These are phyloP conservation scores for Papilio polytes DNA, from an alignment of 1,140 invertebrate genomes.

Conservation along the genomic window DNA sequence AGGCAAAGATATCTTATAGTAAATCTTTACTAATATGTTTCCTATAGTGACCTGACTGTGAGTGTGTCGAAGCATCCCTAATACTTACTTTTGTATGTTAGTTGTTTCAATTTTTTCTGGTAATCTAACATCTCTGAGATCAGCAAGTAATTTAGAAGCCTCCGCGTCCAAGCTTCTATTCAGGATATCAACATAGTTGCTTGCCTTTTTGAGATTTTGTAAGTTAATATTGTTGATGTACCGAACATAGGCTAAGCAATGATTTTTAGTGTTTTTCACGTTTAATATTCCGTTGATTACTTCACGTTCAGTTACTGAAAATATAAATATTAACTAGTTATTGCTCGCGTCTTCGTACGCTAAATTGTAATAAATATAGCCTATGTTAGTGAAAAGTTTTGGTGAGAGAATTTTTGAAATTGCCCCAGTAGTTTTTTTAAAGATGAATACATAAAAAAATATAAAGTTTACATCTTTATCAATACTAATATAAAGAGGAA, in stretches of 20 bases:
- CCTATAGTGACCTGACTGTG: too few relatives aligned
- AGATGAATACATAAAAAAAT: too few relatives aligned
- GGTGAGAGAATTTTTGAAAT: too few relatives aligned
- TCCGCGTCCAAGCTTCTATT: constrained; percentile 97
- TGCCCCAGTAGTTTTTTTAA: too few relatives aligned
- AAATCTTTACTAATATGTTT: too few relatives aligned
- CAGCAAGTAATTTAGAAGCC: constrained; percentile 94
- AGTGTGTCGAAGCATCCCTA: background rate
- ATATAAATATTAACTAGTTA: constrained; percentile 11
- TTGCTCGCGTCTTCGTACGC: too few relatives aligned
- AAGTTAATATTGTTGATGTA: constrained; percentile 99
- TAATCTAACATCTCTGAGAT: constrained; percentile 94
- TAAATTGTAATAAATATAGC: too few relatives aligned
- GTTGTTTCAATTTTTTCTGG: constrained; percentile 94
- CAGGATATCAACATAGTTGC: constrained; percentile 97
- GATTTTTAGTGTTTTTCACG: constrained; percentile 97
- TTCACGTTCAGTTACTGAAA: constrained; percentile 97
- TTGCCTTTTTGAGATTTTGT: constrained; percentile 96
- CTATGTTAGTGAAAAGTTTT: too few relatives aligned
- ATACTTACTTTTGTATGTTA: constrained; percentile 92
- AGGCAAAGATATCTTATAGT: too few relatives aligned
- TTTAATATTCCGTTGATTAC: constrained; percentile 97
- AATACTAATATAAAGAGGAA: too few relatives aligned
- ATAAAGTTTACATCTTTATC: too few relatives aligned
- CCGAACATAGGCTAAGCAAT: constrained; percentile 97